Conservation (phyloP, 1,140 invertebrate species). For the Drosophila ironensis region DNA sequence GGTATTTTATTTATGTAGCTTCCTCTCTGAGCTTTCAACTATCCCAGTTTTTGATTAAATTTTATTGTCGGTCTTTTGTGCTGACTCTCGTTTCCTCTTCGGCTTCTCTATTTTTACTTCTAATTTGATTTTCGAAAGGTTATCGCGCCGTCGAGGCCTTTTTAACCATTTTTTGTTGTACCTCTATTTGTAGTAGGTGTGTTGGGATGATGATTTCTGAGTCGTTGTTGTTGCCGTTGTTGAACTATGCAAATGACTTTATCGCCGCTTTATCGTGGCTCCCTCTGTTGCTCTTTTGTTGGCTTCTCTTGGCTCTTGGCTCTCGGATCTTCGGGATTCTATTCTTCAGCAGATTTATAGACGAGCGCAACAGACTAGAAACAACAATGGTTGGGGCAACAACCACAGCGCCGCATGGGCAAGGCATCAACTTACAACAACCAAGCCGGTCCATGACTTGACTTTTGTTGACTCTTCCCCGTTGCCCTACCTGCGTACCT, state of each 20-base stretch:
- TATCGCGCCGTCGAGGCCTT: constrained; percentile 43
- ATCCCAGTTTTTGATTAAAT: constrained; percentile 43
- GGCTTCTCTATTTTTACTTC: constrained; percentile 44
- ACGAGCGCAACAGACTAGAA: constrained; percentile 15
- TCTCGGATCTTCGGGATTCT: constrained; percentile 21
- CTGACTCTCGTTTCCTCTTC: constrained; percentile 12
- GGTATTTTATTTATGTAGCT: background rate
- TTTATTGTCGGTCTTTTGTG: constrained; percentile 34
- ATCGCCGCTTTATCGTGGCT: constrained; percentile 38
- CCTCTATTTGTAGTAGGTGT: constrained; percentile 34
- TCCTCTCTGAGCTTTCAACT: constrained; percentile 9
- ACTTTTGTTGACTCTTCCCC: constrained; percentile 55
- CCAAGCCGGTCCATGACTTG: constrained; percentile 58
- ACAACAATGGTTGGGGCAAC: background rate
- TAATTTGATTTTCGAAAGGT: constrained; percentile 76
- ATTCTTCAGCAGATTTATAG: constrained; percentile 53
- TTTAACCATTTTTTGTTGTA: background rate
- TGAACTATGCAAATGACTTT: constrained; percentile 78
- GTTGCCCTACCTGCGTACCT: constrained; percentile 18
- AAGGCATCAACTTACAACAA: background rate
- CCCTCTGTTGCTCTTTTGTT: background rate
- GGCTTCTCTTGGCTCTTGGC: constrained; percentile 9
- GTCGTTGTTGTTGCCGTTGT: constrained; percentile 26
- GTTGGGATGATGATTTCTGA: constrained; percentile 8
- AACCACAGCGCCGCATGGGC: constrained; percentile 1